phyloP scores from a whole-genome alignment of 2,888 invertebrate species.

The Heterodera filipjevi region DNA sequence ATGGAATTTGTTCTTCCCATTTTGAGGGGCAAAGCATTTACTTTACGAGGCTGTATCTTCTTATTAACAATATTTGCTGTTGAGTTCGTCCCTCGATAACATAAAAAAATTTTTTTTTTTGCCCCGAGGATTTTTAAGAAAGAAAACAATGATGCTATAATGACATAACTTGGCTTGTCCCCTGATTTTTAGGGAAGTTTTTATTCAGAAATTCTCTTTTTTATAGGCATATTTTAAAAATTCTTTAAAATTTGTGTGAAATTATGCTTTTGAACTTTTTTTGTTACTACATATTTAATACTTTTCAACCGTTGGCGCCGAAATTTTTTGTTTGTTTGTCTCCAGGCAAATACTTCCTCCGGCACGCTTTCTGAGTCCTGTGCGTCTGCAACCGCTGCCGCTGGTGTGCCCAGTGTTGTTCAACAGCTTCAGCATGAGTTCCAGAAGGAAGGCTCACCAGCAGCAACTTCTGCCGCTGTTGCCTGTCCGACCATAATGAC shows the following conservation, averaged over 20 bases:
- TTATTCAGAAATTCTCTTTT: too few species aligned
- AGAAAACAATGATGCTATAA: too few species aligned
- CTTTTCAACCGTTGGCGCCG: too few species aligned
- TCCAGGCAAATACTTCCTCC: not conserved
- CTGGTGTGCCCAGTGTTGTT: constrained; percentile 32
- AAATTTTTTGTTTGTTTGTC: not conserved
- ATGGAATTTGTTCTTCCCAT: not conserved
- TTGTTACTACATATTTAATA: too few species aligned
- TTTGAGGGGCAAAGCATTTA: not conserved
- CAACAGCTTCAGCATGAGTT: constrained; percentile 59
- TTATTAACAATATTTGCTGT: too few species aligned
- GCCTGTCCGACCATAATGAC: too few species aligned
- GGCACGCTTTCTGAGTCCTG: not conserved
- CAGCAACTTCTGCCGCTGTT: too few species aligned
- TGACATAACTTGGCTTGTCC: too few species aligned
- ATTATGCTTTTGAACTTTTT: too few species aligned
- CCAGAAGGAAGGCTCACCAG: constrained; percentile 43
- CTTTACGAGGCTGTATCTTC: not conserved
- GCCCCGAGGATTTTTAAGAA: not conserved
- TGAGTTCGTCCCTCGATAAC: constrained; percentile 8
- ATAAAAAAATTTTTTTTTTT: not conserved
- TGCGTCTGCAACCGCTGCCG: not conserved
- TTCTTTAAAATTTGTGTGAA: too few species aligned
- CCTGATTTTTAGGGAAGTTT: too few species aligned
- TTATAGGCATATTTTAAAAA: too few species aligned